These are phyloP conservation scores for Tyria jacobaeae DNA, from an alignment of 2,888 invertebrate species.

Conservation along the genomic window DNA sequence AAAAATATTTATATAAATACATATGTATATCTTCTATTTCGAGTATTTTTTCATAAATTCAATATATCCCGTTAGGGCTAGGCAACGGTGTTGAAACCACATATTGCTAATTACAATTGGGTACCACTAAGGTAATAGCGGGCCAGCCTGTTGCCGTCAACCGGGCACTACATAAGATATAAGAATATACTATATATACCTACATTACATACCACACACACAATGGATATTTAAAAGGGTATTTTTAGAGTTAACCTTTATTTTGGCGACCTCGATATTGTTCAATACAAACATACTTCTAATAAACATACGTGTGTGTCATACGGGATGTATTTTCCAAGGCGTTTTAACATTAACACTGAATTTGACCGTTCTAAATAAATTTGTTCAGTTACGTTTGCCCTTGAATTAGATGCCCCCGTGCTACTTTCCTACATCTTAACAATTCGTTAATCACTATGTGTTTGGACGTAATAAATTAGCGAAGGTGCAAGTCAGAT, in stretches of 20 bases:
- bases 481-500: constrained; percentile 47
- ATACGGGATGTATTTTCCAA: constrained; percentile 61
- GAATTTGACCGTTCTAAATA: constrained; percentile 69
- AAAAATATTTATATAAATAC: not conserved
- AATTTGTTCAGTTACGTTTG: constrained; percentile 75
- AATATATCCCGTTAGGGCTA: no score
- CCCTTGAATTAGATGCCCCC: constrained; percentile 81
- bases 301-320: constrained; percentile 39
- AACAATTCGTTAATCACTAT: constrained; percentile 79
- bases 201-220: no score
- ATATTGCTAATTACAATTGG: no score
- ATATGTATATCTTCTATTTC: no score
- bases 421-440: constrained; percentile 82
- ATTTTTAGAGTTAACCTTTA: constrained; percentile 21
- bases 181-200: no score
- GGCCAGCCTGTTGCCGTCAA: no score
- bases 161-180: no score
- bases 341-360: constrained; percentile 61
- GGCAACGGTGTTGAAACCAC: no score
- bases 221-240: constrained; percentile 4
- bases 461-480: constrained; percentile 57
- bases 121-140: no score
- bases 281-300: constrained; percentile 22
- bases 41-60: no score
- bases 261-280: constrained; percentile 36